Evolutionary conservation across 2,797 vertebrate species (phyloP), one percentile per base, ranked within the genome.

Genomic region (Sciurus carolinensis): DNA sequence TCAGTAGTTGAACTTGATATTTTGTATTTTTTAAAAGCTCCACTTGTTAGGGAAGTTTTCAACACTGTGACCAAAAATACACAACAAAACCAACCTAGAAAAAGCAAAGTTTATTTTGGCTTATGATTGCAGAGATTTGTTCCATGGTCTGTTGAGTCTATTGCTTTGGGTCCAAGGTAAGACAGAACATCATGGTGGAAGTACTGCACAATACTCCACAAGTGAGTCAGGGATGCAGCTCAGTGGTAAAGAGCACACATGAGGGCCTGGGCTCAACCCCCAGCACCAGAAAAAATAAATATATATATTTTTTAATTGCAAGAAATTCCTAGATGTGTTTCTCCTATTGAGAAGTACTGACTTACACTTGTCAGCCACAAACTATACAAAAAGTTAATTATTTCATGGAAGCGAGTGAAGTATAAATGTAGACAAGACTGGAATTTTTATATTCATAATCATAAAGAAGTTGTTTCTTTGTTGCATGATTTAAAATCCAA

Each of bases 401-500:
- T 42, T 85, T 39, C 5, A 14, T 42, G 9, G 11, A 64, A 92
- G 10, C 3, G 2, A 69, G 11, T 26, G 59, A 54, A 91, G 36
- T 87, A 95, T 5, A 94, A 81, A 90, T 24, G 5, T 50, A 86
- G 11, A 59, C 10, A 86, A 91, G 82, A 86, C 15, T 7, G 80
- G 11, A 24, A 72, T 33, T 28, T 33, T 94, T 39, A 18, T 30
- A 12, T 66, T 76, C 22, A 73, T 57, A 90, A 39, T 80, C 13
- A 94, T 28, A 30, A 75, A 87, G 20, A 93, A 7, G 0, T 79
- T 76, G 20, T 36, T 76, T 93, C 1, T 72, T 57, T 57, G 54
- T 57, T 57, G 7, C 3, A 64, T 4, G 14, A 57, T 30, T 80
- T 77, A 75, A 30, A 62, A 62, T 47, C 7, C 3, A 50, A 97